Conservation (phyloP, 2,888 invertebrate species). For the Agrilus biguttatus region DNA sequence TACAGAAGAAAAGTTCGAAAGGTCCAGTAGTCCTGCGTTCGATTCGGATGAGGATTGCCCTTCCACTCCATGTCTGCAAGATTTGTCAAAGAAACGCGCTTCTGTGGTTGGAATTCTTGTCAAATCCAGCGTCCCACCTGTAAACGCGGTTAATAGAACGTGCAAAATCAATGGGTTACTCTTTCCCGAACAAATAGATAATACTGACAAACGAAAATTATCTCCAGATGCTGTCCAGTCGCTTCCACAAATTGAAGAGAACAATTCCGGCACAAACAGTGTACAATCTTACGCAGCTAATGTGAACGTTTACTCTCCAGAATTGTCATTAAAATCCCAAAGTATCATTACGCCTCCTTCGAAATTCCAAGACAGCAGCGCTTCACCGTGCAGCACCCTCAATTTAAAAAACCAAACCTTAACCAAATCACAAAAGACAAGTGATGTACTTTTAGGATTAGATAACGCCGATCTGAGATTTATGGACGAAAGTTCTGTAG, state of each 20-base stretch:
- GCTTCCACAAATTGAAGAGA: constrained; percentile 32
- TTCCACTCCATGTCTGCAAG: constrained; percentile 26
- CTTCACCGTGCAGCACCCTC: constrained; percentile 52
- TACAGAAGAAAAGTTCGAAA: constrained; percentile 52
- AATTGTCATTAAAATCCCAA: constrained; percentile 35
- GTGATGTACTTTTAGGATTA: constrained; percentile 62
- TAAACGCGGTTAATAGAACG: too few relatives aligned
- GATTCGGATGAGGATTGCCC: constrained; percentile 88
- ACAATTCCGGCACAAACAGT: constrained; percentile 22
- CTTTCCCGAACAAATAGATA: constrained; percentile 2
- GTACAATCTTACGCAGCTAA: constrained; percentile 8
- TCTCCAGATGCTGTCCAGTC: constrained; percentile 23
- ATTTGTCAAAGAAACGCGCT: constrained; percentile 42
- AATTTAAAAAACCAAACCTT: constrained; percentile 52
- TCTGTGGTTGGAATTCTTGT: constrained; percentile 55
- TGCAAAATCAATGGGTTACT: constrained; percentile 8
- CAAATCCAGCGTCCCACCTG: constrained; percentile 44
- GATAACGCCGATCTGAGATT: constrained; percentile 77
- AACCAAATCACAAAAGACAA: constrained; percentile 40
- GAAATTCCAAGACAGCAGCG: constrained; percentile 56
- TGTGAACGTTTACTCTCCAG: constrained; percentile 23
- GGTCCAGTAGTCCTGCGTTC: constrained; percentile 87
- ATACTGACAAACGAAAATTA: background rate
- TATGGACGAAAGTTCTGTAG: constrained; percentile 85
- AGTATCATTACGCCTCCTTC: constrained; percentile 61